Base-by-base conservation (phyloP, 2,797 vertebrate genomes). In the Labeo calbasu region DNA sequence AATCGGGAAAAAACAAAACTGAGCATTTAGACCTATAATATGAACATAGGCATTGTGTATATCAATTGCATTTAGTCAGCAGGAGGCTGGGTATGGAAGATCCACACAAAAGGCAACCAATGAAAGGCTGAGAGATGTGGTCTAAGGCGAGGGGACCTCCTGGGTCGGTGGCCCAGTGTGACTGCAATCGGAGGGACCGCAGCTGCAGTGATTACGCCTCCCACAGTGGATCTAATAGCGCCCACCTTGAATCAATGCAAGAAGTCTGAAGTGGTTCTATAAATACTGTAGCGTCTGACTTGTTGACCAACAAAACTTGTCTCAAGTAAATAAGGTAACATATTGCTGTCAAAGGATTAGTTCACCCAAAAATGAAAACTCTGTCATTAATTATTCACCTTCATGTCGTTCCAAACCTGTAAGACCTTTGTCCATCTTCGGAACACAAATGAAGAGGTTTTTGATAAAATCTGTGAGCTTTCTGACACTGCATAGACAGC, bases 201-300 rank as follows among this genome's bases (percentile, higher is more conserved):
- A 85, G 83, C 70, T 82, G 83, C 81, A 82, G 83, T 86, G 85
- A 88, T 88, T 88, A 87, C 76, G 25, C 84, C 81, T 79, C 85
- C 89, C 86, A 84, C 87, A 65, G 84, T 59, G 78, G 79, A 82
- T 84, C 81, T 82, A 81, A 87, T 82, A 87, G 84, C 72, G 28
- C 55, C 78, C 81, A 79, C 59, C 28, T 75, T 61, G 75, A 79
- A 86, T 70, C 76, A 83, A 55, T 84, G 53, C 51, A 69, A 68
- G 25, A 80, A 70, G 80, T 53, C 79, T 70, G 55, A 48, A 85
- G 72, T 76, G 15, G n/a, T 50, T 79, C 59, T 51, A 61, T 61
- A 76, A n/a, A 1, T 40, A 43, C 15, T 63, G 25, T 19, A 46
- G 63, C 28, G 10, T 19, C 13, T 8, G 32, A 19, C 21, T 25